Evolutionary conservation across 2,797 vertebrate genomes (phyloP).

Genomic region (Scolopax rusticola): DNA sequence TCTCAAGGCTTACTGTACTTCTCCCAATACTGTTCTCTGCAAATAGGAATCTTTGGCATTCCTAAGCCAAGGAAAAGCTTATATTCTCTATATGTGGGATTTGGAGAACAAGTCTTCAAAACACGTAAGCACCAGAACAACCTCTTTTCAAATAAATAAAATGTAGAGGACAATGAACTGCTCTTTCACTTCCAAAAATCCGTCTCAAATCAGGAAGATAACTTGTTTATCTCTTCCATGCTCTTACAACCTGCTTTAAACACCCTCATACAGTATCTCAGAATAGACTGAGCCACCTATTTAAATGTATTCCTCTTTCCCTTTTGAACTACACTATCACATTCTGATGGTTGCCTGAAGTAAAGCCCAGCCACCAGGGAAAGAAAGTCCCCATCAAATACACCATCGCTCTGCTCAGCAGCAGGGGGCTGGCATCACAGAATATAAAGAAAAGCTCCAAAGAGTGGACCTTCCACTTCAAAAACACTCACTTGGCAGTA

Average conservation of each 20-base stretch:
- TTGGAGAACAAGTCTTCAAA: neutral
- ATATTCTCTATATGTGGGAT: neutral
- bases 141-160: neutral
- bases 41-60: neutral
- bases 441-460: neutral
- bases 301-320: neutral
- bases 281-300: neutral
- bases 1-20: neutral
- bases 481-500: neutral
- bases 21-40: neutral
- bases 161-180: neutral
- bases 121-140: neutral
- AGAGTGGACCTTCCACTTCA: neutral
- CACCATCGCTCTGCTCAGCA: neutral
- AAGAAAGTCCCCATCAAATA: neutral
- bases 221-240: neutral
- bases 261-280: neutral
- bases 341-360: neutral
- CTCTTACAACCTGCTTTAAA: neutral
- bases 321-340: neutral
- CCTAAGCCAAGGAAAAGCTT: neutral
- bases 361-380: neutral
- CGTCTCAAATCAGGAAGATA: neutral
- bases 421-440: neutral
- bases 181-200: neutral